Evolutionary conservation across 2,113 vertebrate species (phyloP).

Genomic region (Corynorhinus townsendii): DNA sequence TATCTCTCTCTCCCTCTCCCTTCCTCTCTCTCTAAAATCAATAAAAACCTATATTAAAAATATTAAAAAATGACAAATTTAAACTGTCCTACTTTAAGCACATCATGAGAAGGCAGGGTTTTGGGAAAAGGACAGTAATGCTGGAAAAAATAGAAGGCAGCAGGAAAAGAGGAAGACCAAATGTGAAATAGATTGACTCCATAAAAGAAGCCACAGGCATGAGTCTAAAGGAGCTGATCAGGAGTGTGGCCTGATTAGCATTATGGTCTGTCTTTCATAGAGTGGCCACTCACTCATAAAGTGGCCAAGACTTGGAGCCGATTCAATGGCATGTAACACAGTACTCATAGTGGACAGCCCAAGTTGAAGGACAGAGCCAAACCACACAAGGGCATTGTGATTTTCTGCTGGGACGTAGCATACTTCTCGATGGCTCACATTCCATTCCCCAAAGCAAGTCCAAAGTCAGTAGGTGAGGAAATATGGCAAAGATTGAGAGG

Average conservation of each 20-base stretch:
- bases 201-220: neutral
- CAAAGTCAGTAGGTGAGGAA: neutral
- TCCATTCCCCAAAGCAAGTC: neutral
- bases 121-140: neutral
- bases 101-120: neutral
- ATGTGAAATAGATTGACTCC: neutral
- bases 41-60: no score
- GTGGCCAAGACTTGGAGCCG: neutral
- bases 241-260: neutral
- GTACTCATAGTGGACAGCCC: neutral
- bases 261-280: neutral
- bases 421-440: neutral
- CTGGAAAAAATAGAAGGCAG: neutral
- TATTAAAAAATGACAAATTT: neutral
- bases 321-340: neutral
- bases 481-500: neutral
- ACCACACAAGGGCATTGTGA: neutral
- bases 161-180: neutral
- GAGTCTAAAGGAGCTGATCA: neutral
- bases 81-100: neutral
- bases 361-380: neutral
- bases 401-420: neutral
- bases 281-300: neutral
- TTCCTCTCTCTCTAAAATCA: no score
- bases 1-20: no score